These are phyloP conservation scores for Microcebus jonahi DNA, from an alignment of 2,113 vertebrate genomes.

Conservation along the genomic window DNA sequence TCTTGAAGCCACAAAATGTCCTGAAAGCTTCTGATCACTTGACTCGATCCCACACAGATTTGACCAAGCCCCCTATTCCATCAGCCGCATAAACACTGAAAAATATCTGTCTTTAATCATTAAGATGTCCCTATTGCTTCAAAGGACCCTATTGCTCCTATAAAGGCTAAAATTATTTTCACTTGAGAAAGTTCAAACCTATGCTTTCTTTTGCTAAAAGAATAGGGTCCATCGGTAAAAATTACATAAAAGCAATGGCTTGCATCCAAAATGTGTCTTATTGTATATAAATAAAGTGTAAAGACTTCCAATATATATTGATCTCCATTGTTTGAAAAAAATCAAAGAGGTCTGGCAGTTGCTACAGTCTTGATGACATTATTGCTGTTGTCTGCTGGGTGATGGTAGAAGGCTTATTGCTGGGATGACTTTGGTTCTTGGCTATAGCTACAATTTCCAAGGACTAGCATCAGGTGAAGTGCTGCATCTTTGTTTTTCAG, in stretches of 20 bases:
- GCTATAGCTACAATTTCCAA: neutral
- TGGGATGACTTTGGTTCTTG: neutral
- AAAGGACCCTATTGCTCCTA: slow-evolving; percentile 32
- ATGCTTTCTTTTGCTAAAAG: slow-evolving; percentile 47
- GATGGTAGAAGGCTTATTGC: neutral
- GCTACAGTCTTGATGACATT: neutral
- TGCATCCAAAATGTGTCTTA: slow-evolving; percentile 27
- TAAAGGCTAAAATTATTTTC: slow-evolving; percentile 65
- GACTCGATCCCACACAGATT: neutral
- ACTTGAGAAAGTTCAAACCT: slow-evolving; percentile 40
- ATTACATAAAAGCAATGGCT: slow-evolving; percentile 23
- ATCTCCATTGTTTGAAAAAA: neutral
- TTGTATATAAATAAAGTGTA: slow-evolving; percentile 50
- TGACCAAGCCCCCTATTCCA: neutral
- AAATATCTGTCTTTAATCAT: slow-evolving; percentile 58
- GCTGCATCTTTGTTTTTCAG: neutral
- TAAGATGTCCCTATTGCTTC: slow-evolving; percentile 11
- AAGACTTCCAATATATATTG: neutral
- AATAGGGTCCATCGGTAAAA: slow-evolving; percentile 33
- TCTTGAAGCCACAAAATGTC: slow-evolving; percentile 58
- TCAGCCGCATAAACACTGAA: neutral
- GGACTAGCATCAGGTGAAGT: neutral
- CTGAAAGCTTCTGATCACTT: slow-evolving; percentile 66
- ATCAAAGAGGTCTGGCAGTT: too few relatives aligned
- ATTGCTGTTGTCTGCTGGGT: neutral